Base-by-base conservation (phyloP, 2,113 vertebrate genomes). In the Anolis sagrei region DNA sequence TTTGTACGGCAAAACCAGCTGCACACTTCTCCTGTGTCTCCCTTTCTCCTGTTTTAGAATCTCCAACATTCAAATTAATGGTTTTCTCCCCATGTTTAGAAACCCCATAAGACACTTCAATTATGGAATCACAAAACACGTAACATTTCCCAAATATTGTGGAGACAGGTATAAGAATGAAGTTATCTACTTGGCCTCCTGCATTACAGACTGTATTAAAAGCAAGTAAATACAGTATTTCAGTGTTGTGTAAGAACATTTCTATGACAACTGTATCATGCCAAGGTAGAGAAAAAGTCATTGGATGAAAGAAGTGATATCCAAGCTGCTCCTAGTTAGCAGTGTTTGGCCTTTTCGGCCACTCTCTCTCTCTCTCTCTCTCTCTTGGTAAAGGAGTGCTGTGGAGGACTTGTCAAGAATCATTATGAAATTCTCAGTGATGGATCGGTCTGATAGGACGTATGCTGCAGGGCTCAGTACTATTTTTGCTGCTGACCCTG, bases 361-460 rank as follows among this genome's bases (percentile, higher is more conserved):
- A 68, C 64, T 23, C 23, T 86, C 79, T 84, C 79, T 84, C 58
- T 49, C 64, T 88, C 64, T 23, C 23, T 86, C 79, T 84, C 79
- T 84, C 58, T 49, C 64, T 88, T 88, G 74, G 83, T 49, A 90
- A 70, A 91, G 90, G 78, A 82, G 14, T 70, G 39, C 48, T 74
- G 79, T 79, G 68, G 87, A 81, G 70, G 87, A 62, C 29, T 27
- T 90, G 89, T 89, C 92, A 88, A 90, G 85, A 76, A 85, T 86
- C 77, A 85, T 89, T 90, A 91, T 2, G 29, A 81, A 86, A 90
- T 74, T 85, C 58, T 69, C 88, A 81, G 86, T 7, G 27, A 92
- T 58, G 4, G 70, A 87, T 61, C 81, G 74, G 19, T 64, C 27
- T 81, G 39, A 90, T 54, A 73, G 81, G 51, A 85, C 48, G 27